phyloP scores from a whole-genome alignment of 92 coral and sea anemone species.

The Phenganax subtilis region DNA sequence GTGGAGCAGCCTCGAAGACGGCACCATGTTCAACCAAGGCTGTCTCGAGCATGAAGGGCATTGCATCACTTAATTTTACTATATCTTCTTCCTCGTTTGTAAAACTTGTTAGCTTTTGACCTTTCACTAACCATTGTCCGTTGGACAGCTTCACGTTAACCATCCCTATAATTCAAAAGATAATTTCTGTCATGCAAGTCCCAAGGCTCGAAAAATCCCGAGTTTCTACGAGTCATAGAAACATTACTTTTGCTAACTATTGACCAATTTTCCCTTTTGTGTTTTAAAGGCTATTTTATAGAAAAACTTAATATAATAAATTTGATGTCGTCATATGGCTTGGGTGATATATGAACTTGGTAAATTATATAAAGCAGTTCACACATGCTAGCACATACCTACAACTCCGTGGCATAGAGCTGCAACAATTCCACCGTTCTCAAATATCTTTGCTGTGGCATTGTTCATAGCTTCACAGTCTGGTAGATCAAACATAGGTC shows the following conservation, averaged over 20 bases:
- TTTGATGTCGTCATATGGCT: too few species aligned
- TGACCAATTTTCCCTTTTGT: too few species aligned
- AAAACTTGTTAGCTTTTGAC: conserved; percentile 73
- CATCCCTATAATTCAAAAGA: conserved; percentile 56
- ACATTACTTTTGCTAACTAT: neutral
- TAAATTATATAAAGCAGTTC: neutral
- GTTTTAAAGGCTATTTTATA: too few species aligned
- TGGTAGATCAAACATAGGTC: conserved; percentile 91
- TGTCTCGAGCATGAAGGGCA: conserved; percentile 91
- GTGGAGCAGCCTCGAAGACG: conserved; percentile 45
- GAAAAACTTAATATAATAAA: too few species aligned
- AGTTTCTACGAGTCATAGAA: too few species aligned
- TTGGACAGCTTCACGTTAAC: conserved; percentile 81
- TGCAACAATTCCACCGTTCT: conserved; percentile 84
- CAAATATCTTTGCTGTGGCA: conserved; percentile 66
- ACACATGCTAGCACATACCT: conserved; percentile 47
- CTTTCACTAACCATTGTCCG: conserved; percentile 85
- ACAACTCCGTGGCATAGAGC: conserved; percentile 89
- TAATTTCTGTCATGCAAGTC: neutral
- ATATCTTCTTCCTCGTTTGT: conserved; percentile 69
- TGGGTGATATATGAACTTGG: neutral
- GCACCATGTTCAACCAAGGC: conserved; percentile 74
- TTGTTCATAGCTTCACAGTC: conserved; percentile 52
- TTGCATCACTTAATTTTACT: conserved; percentile 51
- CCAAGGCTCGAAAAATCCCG: neutral